phyloP scores from a whole-genome alignment of 2,797 vertebrate genomes.

The Acrossocheilus fasciatus region DNA sequence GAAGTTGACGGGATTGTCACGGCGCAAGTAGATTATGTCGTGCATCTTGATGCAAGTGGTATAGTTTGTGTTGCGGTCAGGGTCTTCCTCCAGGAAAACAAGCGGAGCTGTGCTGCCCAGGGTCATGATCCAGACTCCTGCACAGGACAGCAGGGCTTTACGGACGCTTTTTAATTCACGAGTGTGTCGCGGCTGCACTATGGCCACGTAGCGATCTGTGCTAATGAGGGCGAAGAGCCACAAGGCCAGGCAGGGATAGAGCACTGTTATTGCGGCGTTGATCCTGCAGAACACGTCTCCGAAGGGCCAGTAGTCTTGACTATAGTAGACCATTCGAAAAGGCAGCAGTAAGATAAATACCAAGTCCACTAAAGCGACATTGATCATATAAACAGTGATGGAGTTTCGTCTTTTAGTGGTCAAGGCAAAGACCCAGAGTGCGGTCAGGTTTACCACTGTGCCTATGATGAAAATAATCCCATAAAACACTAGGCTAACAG shows the following conservation, averaged over 20 bases:
- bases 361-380: conserved; percentile 92
- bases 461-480: conserved; percentile 86
- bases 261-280: conserved; percentile 85
- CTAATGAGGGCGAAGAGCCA: conserved; percentile 96
- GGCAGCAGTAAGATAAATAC: conserved; percentile 88
- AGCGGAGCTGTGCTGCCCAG: conserved; percentile 83
- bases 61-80: conserved; percentile 81
- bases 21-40: conserved; percentile 87
- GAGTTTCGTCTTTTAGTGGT: conserved; percentile 95
- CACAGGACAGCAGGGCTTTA: conserved; percentile 86
- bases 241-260: conserved; percentile 94
- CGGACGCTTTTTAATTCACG: conserved; percentile 91
- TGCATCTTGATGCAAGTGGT: conserved; percentile 92
- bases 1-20: conserved; percentile 84
- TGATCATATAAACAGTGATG: conserved; percentile 95
- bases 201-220: conserved; percentile 94
- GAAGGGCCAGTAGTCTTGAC: conserved; percentile 87
- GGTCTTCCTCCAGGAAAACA: conserved; percentile 83
- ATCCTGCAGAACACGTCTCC: conserved; percentile 89
- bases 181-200: conserved; percentile 90
- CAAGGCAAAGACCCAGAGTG: conserved; percentile 95
- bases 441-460: conserved; percentile 87
- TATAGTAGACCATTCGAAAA: conserved; percentile 89
- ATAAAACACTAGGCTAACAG: conserved; percentile 88
- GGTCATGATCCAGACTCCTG: conserved; percentile 91